Evolutionary conservation across 2,888 invertebrate genomes (phyloP), one percentile per base, ranked within the genome.

Genomic region (Corythucha ciliata): DNA sequence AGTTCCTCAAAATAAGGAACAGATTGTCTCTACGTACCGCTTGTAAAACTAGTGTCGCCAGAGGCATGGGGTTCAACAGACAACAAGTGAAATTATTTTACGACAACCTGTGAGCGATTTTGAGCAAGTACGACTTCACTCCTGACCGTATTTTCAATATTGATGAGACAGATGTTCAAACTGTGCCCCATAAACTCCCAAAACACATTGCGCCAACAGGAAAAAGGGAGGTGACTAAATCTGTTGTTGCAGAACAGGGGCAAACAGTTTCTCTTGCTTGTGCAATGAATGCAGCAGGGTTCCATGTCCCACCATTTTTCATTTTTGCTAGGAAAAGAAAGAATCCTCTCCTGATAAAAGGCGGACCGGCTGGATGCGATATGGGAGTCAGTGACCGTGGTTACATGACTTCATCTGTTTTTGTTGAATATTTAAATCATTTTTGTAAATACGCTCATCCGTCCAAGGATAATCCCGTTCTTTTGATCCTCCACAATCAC

Each of bases 401-500:
- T 1, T 58, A 54, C 36, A 56, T 58, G 46, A 56, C 34, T n/a
- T 47, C 48, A 14, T 20, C 27, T 5, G 37, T 32, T 12, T 41
- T 50, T 10, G 2, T 40, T 21, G 20, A 48, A 27, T 48, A 22
- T 16, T 26, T 48, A 10, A 10, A 48, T 7, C 40, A 40, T 41
- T 48, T 48, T 21, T 5, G 2, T 16, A 40, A 39, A 18, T 25
- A 8, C 18, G 12, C 39, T 3, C 34, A 55, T 2, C 57, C 61
- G 21, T 51, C 55, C 8, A 34, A 52, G 41, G 53, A 56, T 18
- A 42, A 48, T 22, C 59, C 58, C 20, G 56, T 61, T 7, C 46
- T 62, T 4, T 34, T 63, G 0, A 55, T 62, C 21, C 29, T 63
- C 8, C 60, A 61, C 59, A 60, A 58, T 2, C 60, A 63, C 49